phyloP scores from a whole-genome alignment of 1,140 invertebrate genomes.

The Leptinotarsa undecemlineata region DNA sequence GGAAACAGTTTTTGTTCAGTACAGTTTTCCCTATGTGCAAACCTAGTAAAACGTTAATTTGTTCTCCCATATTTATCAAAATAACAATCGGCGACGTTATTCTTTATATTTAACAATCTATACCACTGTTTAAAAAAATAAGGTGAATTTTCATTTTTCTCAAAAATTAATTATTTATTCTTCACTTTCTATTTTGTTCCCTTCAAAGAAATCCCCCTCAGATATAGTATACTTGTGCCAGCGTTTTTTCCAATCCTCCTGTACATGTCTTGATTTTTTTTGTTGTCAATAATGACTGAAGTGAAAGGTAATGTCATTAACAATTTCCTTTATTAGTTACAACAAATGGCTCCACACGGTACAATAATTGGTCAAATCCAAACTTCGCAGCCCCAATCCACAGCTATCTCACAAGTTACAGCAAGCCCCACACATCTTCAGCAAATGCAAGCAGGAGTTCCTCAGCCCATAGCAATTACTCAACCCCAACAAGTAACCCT shows the following conservation, averaged over 20 bases:
- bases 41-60: no score
- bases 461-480: slow-evolving; percentile 52
- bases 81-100: no score
- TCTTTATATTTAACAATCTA: background rate
- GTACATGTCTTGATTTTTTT: no score
- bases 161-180: background rate
- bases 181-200: no score
- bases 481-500: slow-evolving; percentile 49
- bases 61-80: no score
- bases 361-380: slow-evolving; percentile 58
- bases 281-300: no score
- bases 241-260: no score
- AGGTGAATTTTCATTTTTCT: background rate
- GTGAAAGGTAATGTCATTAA: background rate
- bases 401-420: slow-evolving; percentile 45
- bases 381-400: slow-evolving; percentile 49
- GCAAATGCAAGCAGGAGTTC: slow-evolving; percentile 55
- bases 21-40: no score
- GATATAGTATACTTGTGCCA: no score
- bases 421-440: slow-evolving; percentile 52
- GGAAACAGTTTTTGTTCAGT: background rate
- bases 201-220: no score
- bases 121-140: background rate
- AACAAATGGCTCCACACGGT: slow-evolving; percentile 57
- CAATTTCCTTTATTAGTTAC: slow-evolving; percentile 20